Evolutionary conservation across 1,140 invertebrate species (phyloP).

Genomic region (Platyura marginata): DNA sequence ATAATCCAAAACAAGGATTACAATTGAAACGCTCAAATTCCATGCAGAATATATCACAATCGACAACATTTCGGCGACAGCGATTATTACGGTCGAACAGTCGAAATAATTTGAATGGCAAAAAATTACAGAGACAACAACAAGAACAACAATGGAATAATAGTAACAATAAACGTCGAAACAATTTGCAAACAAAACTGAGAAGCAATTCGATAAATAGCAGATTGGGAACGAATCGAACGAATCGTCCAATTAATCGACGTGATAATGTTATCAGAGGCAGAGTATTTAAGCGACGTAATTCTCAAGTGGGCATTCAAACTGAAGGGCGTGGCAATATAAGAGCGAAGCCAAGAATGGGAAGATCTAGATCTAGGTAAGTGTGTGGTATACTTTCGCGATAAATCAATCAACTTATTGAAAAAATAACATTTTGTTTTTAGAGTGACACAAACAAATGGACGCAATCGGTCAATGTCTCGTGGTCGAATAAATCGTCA

Average conservation of each 20-base stretch:
- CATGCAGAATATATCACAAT: not conserved
- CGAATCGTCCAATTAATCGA: not conserved
- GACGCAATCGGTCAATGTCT: not conserved
- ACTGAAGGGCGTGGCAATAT: too few species aligned
- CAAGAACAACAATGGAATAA: too few species aligned
- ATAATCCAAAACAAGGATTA: not conserved
- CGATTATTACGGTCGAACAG: not conserved
- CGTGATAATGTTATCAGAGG: conserved; percentile 15
- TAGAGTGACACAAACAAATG: not conserved
- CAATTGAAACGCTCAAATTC: not conserved
- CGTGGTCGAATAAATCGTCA: not conserved
- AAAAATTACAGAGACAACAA: too few species aligned
- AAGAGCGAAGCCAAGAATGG: not conserved
- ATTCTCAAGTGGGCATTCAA: too few species aligned
- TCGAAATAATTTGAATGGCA: not conserved
- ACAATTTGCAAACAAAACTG: not conserved
- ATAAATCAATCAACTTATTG: too few species aligned
- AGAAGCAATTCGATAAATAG: not conserved
- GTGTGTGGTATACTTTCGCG: not conserved
- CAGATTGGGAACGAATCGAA: not conserved
- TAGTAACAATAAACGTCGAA: not conserved
- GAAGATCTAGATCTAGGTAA: not conserved
- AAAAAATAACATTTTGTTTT: not conserved
- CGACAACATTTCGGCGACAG: not conserved
- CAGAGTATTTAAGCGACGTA: conserved; percentile 16